Base-by-base conservation (phyloP, 2,113 vertebrate species). In the Mobula birostris region DNA sequence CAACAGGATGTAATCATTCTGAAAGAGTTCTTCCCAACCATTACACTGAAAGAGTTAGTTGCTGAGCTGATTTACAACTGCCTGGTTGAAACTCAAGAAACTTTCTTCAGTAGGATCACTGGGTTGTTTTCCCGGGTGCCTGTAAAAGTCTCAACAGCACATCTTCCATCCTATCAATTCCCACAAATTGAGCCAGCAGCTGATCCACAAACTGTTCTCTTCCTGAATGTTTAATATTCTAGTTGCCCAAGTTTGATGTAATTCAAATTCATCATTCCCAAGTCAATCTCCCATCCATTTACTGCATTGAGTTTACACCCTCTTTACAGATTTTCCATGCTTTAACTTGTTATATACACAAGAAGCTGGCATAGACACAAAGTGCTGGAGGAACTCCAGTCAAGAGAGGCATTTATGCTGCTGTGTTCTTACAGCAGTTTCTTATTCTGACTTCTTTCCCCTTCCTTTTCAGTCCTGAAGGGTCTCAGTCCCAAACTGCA, bases 101-200 rank as follows among this genome's bases (percentile, higher is more conserved):
- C 66, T 7, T 70, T 92, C 90, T 56, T 74, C 58, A 32, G 70
- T 93, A 21, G 82, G 32, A 21, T 61, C n/a, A 48, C 11, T 93
- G 32, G 87, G 8, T 27, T n/a, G 14, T 8, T 14, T 90, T 12
- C 5, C 68, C 74, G 68, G 91, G 56, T 93, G 91, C 91, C 91
- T 93, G 91, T 7, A 76, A 93, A 93, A 93, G 70, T 93, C 91
- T 93, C 17, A 93, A 93, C 40, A 93, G 36, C 66, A 93, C 66
- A 11, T 17, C 58, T 93, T 74, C 32, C 68, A 70, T 36, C 90
- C 90, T 7, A 66, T n/a, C 85, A 90, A 32, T 66, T 29, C n/a
- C 77, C 61, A 66, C 85, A 17, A n/a, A 63, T 66, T 88, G 2
- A 88, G 19, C 85, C 14, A 32, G 14, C 32, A 66, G 15, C 61